A percentile compares a stretch with the other conserved stretches of the same genome.
Evolutionary conservation across 2,888 invertebrate species (phyloP).

Genomic region (Polietes domitor): DNA sequence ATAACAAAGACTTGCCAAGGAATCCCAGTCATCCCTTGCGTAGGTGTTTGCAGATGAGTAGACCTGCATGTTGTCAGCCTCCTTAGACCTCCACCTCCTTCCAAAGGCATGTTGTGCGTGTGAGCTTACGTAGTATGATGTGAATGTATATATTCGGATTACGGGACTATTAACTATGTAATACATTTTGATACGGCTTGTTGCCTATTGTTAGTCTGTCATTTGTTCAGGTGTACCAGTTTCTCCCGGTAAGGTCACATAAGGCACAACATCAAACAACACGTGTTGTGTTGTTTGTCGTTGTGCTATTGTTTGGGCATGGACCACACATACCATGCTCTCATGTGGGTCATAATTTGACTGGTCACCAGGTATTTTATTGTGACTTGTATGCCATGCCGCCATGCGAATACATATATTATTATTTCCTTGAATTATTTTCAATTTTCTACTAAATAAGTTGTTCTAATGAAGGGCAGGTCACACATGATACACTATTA

Average conservation of each 20-base stretch:
- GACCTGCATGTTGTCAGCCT: not conserved
- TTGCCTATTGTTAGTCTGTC: not conserved
- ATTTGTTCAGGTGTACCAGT: not conserved
- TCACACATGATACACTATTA: not conserved
- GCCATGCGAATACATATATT: not conserved
- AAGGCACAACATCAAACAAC: not conserved
- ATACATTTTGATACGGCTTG: slow-evolving; percentile 27
- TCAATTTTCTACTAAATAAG: not conserved
- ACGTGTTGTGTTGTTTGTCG: too few species aligned
- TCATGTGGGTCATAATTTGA: too few species aligned
- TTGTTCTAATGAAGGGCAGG: not conserved
- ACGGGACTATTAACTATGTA: slow-evolving; percentile 11
- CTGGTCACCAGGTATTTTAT: too few species aligned
- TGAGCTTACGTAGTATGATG: not conserved
- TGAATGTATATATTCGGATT: not conserved
- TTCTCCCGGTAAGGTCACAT: not conserved
- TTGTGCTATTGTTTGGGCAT: slow-evolving; percentile 10
- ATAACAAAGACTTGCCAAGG: not conserved
- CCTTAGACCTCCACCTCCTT: not conserved
- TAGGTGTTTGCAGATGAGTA: not conserved
- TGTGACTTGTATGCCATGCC: too few species aligned
- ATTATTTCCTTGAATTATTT: not conserved
- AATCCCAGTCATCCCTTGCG: not conserved
- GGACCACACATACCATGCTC: slow-evolving; percentile 10
- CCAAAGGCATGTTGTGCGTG: too few species aligned